phyloP scores from a whole-genome alignment of 2,888 invertebrate genomes.

The Camponotus fellah region DNA sequence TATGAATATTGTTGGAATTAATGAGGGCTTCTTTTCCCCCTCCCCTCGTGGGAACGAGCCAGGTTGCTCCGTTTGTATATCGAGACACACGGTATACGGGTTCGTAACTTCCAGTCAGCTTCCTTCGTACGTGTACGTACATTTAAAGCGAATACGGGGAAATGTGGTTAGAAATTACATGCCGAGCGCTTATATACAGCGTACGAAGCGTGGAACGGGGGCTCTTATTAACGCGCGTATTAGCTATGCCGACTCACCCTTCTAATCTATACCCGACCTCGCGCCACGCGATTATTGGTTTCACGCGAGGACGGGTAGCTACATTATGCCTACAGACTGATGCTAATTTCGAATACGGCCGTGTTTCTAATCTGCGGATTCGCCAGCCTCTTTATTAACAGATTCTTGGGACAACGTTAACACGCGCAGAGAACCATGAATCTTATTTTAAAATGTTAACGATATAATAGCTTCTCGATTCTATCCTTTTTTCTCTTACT shows the following conservation, averaged over 20 bases:
- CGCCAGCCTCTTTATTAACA: conserved; percentile 66
- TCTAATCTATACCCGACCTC: conserved; percentile 82
- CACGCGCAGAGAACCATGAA: neutral
- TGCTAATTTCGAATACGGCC: conserved; percentile 73
- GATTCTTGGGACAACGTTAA: conserved; percentile 27
- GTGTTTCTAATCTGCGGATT: conserved; percentile 70
- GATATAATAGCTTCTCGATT: neutral
- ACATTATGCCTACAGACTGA: conserved; percentile 79
- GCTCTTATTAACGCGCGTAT: conserved; percentile 83
- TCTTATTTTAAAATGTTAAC: neutral
- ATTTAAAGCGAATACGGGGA: conserved; percentile 77
- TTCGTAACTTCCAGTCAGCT: conserved; percentile 75
- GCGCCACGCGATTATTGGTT: conserved; percentile 83
- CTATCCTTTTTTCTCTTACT: neutral
- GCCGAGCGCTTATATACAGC: conserved; percentile 78
- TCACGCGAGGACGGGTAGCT: conserved; percentile 81
- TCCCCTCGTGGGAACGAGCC: conserved; percentile 16
- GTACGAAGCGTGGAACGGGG: conserved; percentile 73
- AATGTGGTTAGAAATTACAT: conserved; percentile 82
- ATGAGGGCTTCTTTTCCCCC: conserved; percentile 4
- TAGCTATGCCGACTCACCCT: conserved; percentile 83
- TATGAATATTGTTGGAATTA: conserved; percentile 10
- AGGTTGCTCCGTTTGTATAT: conserved; percentile 57
- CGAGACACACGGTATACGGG: conserved; percentile 70
- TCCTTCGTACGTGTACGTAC: conserved; percentile 72